Percentiles rank a stretch among this genome's conserved stretches.
phyloP scores from a whole-genome alignment of 2,888 invertebrate genomes.

The Dryocosmus kuriphilus region DNA sequence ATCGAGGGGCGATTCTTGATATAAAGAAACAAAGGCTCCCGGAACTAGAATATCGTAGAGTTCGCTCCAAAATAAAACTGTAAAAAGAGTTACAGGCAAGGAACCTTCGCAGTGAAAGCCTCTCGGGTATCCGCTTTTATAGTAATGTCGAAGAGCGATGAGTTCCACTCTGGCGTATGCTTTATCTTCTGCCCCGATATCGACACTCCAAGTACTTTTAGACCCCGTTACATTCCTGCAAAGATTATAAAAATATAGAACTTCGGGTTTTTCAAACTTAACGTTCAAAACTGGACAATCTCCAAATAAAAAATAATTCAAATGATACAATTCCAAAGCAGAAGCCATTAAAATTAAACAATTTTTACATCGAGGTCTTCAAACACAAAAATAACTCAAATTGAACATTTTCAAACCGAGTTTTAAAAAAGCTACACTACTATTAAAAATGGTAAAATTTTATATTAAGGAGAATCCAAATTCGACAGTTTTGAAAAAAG shows the following conservation, averaged over 20 bases:
- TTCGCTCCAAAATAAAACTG: constrained; percentile 88
- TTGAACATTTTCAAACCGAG: no score
- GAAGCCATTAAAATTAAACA: no score
- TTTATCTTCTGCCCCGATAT: constrained; percentile 48
- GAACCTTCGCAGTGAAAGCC: constrained; percentile 86
- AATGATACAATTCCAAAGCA: no score
- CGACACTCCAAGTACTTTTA: constrained; percentile 68
- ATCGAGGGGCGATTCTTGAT: constrained; percentile 87
- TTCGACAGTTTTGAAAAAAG: no score
- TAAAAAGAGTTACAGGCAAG: constrained; percentile 82
- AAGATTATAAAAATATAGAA: neutral
- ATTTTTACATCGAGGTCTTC: no score
- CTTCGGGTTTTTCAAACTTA: no score
- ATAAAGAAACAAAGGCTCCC: constrained; percentile 83
- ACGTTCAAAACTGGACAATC: no score
- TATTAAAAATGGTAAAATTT: no score
- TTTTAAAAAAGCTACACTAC: no score
- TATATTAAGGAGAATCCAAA: no score
- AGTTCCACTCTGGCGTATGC: constrained; percentile 67
- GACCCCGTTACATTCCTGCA: constrained; percentile 54
- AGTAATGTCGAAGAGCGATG: constrained; percentile 65
- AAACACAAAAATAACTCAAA: no score
- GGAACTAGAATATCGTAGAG: constrained; percentile 81
- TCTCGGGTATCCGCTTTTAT: constrained; percentile 57
- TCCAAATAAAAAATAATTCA: no score